Percentiles rank a stretch among this genome's conserved stretches.
phyloP scores from a whole-genome alignment of 2,113 vertebrate species.

The Ellobius talpinus region DNA sequence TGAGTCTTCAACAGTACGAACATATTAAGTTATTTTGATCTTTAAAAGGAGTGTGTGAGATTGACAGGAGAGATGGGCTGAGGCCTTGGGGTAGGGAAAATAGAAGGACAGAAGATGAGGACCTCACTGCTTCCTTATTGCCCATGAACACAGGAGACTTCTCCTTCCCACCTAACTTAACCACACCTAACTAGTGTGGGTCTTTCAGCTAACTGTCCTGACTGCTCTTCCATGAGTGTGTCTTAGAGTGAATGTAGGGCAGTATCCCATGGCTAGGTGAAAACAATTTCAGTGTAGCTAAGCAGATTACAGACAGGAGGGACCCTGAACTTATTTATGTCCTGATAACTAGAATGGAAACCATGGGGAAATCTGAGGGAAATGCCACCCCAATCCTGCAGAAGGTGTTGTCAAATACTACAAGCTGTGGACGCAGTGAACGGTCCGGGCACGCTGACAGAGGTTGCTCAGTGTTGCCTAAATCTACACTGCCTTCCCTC shows the following conservation, averaged over 20 bases:
- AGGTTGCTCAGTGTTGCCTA: background rate
- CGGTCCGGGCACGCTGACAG: background rate
- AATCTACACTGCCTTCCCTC: background rate
- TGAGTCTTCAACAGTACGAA: background rate
- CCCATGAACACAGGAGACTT: too few species aligned
- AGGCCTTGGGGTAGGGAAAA: background rate
- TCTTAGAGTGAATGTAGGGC: background rate
- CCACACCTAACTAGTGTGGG: background rate
- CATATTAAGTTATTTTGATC: background rate
- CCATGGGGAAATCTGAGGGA: background rate
- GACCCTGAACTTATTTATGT: background rate
- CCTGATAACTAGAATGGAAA: background rate
- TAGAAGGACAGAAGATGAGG: too few species aligned
- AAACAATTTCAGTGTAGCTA: background rate
- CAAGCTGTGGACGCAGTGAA: background rate
- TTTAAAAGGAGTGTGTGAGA: slow-evolving; percentile 13
- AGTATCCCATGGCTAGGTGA: background rate
- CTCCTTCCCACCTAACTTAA: too few species aligned
- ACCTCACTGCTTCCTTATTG: too few species aligned
- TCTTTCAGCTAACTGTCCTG: background rate
- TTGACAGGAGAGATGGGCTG: background rate
- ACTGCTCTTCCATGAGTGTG: background rate
- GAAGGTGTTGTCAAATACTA: background rate
- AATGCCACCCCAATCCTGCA: background rate
- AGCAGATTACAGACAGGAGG: background rate